phyloP scores from a whole-genome alignment of 2,797 vertebrate species.

The Hyperoplus lanceolatus region DNA sequence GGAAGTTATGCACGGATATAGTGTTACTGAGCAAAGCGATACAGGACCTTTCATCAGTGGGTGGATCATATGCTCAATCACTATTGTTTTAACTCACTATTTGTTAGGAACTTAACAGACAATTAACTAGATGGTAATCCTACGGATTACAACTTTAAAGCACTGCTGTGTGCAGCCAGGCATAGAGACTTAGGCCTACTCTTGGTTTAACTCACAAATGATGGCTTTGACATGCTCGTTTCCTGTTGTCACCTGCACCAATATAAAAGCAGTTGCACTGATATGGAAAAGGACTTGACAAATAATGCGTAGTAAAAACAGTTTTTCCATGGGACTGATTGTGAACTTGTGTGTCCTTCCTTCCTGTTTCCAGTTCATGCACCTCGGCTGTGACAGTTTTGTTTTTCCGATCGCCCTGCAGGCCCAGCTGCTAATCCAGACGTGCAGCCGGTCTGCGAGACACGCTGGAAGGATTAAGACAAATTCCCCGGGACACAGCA shows the following conservation, averaged over 20 bases:
- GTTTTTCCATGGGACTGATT: background rate
- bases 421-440: slow-evolving; percentile 31
- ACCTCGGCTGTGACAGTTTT: slow-evolving; percentile 22
- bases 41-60: no score
- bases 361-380: slow-evolving; percentile 21
- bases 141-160: no score
- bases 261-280: background rate
- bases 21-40: no score
- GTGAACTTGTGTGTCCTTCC: background rate
- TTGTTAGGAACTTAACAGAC: no score
- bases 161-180: no score
- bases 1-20: no score
- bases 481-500: slow-evolving; percentile 25
- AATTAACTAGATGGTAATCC: no score
- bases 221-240: background rate
- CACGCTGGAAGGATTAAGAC: slow-evolving; percentile 30
- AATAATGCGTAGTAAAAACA: background rate
- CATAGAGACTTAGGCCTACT: no score
- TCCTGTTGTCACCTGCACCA: background rate
- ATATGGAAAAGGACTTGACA: background rate
- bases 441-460: slow-evolving; percentile 24
- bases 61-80: no score
- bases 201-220: no score
- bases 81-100: no score
- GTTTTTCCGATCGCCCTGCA: slow-evolving; percentile 32